Conservation (phyloP, 2,113 vertebrate species). For the Solenodon paradoxus region DNA sequence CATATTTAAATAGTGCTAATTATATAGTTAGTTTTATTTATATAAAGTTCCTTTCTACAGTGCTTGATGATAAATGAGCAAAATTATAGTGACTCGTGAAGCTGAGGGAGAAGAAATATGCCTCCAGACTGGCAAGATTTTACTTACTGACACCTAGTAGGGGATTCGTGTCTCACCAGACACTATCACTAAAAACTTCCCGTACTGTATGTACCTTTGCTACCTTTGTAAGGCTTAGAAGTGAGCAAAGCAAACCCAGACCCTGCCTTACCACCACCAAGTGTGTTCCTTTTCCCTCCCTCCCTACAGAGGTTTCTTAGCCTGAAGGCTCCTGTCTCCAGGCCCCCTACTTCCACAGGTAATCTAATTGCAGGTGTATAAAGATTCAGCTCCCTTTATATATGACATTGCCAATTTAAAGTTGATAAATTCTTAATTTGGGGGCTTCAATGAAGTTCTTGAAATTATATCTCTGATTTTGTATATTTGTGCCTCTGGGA, state of each 20-base stretch:
- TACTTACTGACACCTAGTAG: background rate
- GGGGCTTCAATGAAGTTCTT: background rate
- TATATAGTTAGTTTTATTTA: constrained; percentile 17
- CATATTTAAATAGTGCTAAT: background rate
- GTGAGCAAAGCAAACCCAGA: background rate
- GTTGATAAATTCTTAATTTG: background rate
- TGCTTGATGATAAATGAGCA: background rate
- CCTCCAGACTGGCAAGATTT: background rate
- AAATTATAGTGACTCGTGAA: background rate
- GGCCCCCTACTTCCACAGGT: background rate
- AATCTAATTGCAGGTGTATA: background rate
- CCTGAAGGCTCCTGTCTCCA: background rate
- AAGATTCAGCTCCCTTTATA: background rate
- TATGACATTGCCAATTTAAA: background rate
- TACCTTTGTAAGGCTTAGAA: background rate
- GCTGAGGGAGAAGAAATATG: background rate
- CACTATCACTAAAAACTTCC: background rate
- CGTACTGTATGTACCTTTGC: background rate
- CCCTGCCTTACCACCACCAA: too few species aligned
- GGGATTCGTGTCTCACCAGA: background rate
- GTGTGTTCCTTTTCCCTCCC: too few species aligned
- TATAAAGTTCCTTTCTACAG: background rate
- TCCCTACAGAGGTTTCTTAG: too few species aligned
- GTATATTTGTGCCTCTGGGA: background rate
- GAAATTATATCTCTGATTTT: background rate